These are phyloP conservation scores for Toxostoma redivivum DNA, from an alignment of 2,113 vertebrate genomes.

Conservation along the genomic window DNA sequence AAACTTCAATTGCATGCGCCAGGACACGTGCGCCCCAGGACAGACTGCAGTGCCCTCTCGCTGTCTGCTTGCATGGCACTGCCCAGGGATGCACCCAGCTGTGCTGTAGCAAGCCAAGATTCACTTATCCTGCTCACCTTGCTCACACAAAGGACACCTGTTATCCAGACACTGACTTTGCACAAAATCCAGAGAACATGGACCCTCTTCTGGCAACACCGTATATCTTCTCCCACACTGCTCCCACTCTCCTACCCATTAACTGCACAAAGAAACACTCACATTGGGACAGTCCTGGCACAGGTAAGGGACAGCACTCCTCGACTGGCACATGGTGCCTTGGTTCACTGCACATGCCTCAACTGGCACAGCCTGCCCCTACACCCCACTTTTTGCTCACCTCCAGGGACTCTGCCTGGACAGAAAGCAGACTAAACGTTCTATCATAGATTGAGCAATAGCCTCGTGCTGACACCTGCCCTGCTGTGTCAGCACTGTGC, in stretches of 20 bases:
- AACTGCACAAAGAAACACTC: background rate
- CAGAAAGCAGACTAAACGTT: background rate
- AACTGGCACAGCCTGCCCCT: fast-evolving
- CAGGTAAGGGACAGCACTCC: background rate
- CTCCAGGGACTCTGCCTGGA: background rate
- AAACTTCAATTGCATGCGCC: background rate
- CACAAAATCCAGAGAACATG: background rate
- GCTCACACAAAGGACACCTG: background rate
- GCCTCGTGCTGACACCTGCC: background rate
- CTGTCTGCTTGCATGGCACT: background rate
- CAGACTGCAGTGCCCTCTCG: background rate
- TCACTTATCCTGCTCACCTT: background rate
- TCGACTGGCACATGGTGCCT: fast-evolving
- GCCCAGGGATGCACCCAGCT: background rate
- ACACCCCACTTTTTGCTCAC: background rate
- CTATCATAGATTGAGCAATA: background rate
- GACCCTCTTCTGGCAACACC: background rate
- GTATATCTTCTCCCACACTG: fast-evolving
- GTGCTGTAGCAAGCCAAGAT: background rate
- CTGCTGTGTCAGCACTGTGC: background rate
- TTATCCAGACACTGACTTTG: fast-evolving
- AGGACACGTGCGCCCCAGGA: fast-evolving
- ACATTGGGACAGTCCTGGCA: fast-evolving
- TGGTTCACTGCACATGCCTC: background rate
- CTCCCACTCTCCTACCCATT: background rate